phyloP scores from a whole-genome alignment of 2,113 vertebrate genomes.

The Tamias sibiricus region DNA sequence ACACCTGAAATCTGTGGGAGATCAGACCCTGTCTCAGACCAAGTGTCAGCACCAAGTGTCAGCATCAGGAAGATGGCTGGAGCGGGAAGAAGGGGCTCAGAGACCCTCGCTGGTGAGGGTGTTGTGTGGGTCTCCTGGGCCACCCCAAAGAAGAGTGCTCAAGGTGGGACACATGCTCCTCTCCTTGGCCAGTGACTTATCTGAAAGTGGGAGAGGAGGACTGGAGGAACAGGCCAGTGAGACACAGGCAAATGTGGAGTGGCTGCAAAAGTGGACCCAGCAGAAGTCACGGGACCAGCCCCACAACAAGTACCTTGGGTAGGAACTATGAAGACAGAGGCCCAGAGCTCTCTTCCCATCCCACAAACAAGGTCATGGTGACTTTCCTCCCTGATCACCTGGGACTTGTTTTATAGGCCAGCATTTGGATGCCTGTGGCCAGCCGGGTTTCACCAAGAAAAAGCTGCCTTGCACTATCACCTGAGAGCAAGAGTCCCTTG shows the following conservation, averaged over 20 bases:
- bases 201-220: not conserved
- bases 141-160: not conserved
- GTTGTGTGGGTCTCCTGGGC: not conserved
- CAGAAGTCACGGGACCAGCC: too few species aligned
- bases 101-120: not conserved
- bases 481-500: not conserved
- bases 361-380: not conserved
- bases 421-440: fast-evolving
- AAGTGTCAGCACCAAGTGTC: too few species aligned
- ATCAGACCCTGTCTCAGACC: not conserved
- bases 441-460: not conserved
- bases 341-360: not conserved
- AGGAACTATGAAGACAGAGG: not conserved
- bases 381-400: too few species aligned
- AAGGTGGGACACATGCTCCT: fast-evolving
- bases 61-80: not conserved
- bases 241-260: not conserved
- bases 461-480: not conserved
- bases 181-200: not conserved
- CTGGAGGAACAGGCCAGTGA: not conserved
- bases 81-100: fast-evolving
- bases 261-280: too few species aligned
- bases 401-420: not conserved
- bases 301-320: too few species aligned
- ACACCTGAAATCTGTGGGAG: not conserved